Evolutionary conservation across 2,113 vertebrate species (phyloP).

Genomic region (Malaclemys terrapin): DNA sequence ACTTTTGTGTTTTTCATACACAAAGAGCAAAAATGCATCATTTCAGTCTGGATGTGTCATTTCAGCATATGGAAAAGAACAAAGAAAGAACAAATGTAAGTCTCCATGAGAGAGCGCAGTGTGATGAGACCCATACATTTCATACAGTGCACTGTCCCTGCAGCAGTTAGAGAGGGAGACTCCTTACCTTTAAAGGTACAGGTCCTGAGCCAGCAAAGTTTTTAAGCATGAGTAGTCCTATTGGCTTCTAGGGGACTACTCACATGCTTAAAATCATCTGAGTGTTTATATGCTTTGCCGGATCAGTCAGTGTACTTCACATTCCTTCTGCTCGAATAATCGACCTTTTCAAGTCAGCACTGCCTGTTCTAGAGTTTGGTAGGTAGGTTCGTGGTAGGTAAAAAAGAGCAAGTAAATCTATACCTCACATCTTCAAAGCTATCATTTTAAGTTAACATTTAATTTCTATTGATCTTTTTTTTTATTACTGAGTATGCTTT

Average conservation of each 20-base stretch:
- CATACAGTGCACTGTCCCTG: not conserved
- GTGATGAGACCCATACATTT: not conserved
- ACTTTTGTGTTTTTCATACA: not conserved
- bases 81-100: not conserved
- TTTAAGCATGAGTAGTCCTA: not conserved
- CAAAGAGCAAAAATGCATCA: rapidly evolving
- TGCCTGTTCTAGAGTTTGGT: conserved; percentile 38
- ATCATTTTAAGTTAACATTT: conserved; percentile 54
- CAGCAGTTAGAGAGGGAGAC: not conserved
- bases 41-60: not conserved
- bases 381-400: conserved; percentile 31
- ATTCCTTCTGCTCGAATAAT: conserved; percentile 42
- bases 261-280: not conserved
- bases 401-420: conserved; percentile 8
- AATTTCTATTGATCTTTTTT: conserved; percentile 73
- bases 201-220: not conserved
- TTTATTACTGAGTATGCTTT: conserved; percentile 70
- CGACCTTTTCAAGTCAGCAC: not conserved
- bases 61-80: not conserved
- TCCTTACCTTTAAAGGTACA: not conserved
- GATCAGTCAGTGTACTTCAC: not conserved
- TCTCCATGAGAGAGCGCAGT: not conserved
- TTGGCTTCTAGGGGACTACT: not conserved
- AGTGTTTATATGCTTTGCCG: not conserved
- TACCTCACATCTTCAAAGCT: conserved; percentile 69